phyloP scores from a whole-genome alignment of 2,113 vertebrate genomes.

The Tapirus terrestris region DNA sequence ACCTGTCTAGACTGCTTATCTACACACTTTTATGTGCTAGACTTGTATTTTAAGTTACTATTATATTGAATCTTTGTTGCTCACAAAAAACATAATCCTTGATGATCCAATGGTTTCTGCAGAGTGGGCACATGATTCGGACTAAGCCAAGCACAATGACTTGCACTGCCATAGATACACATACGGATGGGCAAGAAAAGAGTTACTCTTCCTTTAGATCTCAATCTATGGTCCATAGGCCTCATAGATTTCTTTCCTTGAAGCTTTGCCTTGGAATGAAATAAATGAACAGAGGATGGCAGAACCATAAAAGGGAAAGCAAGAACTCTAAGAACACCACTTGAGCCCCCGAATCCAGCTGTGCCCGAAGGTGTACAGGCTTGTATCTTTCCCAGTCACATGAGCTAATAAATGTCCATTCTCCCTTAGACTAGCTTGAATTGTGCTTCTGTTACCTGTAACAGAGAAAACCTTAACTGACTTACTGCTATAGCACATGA shows the following conservation, averaged over 20 bases:
- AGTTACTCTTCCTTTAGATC: background rate
- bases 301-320: background rate
- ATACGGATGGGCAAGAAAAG: rapidly evolving
- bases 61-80: background rate
- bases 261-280: background rate
- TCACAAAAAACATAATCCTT: background rate
- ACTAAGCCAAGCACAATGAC: too few species aligned
- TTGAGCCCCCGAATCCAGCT: background rate
- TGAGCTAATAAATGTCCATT: background rate
- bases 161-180: rapidly evolving
- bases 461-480: background rate
- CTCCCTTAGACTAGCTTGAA: background rate
- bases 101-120: background rate
- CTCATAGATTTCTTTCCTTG: background rate
- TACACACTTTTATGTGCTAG: background rate
- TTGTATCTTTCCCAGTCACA: background rate
- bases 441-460: background rate
- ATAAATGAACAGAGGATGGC: background rate
- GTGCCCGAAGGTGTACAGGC: background rate
- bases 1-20: background rate
- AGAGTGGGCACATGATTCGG: too few species aligned
- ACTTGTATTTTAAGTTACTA: background rate
- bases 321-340: background rate
- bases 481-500: too few species aligned
- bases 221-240: background rate